Conservation (phyloP, 92 coral and sea anemone genomes). For the Porites rus region DNA sequence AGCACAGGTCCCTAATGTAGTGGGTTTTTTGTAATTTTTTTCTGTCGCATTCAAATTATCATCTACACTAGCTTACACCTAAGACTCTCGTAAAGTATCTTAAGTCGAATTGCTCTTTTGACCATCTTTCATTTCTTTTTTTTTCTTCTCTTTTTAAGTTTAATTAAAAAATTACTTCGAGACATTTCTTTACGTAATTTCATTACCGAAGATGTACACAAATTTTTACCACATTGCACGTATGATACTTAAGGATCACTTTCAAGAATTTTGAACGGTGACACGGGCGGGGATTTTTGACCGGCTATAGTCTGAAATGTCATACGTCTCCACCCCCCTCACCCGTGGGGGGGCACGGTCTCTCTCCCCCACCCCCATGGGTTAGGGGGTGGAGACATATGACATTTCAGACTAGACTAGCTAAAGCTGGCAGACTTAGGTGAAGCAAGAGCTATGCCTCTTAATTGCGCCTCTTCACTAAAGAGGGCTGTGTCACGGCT, state of each 20-base stretch:
- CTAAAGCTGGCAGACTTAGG: no score
- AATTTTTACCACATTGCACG: constrained; percentile 5
- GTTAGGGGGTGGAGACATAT: no score
- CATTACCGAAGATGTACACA: constrained; percentile 12
- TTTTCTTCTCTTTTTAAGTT: not conserved
- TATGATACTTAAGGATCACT: not conserved
- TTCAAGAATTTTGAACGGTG: not conserved
- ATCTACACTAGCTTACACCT: not conserved
- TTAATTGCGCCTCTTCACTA: no score
- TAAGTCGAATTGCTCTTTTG: not conserved
- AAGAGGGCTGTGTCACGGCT: no score
- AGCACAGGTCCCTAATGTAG: not conserved
- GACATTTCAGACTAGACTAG: no score
- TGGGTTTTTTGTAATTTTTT: not conserved
- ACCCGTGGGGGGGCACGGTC: no score
- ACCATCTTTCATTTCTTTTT: not conserved
- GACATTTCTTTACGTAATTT: not conserved
- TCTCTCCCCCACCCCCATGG: no score
- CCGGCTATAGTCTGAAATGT: not conserved
- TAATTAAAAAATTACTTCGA: not conserved
- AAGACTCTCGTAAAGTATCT: constrained; percentile 1
- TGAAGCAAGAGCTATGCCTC: no score
- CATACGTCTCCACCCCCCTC: no score
- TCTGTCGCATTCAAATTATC: not conserved
- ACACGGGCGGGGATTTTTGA: not conserved